phyloP scores from a whole-genome alignment of 2,888 invertebrate genomes.

The Lutraria lutraria region DNA sequence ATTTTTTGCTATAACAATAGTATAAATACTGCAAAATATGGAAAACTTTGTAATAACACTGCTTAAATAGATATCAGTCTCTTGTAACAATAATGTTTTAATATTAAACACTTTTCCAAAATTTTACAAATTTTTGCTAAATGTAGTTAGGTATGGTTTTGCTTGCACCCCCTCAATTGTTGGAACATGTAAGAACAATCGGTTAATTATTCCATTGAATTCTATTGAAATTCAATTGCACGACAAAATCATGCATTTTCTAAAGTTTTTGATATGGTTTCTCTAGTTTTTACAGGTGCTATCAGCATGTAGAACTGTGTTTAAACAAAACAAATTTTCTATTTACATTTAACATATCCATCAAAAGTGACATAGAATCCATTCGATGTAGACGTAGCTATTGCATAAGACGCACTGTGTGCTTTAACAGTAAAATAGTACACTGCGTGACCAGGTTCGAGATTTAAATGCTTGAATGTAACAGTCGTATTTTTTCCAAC shows the following conservation, averaged over 20 bases:
- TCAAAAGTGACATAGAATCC: slow-evolving; percentile 76
- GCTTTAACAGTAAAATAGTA: slow-evolving; percentile 80
- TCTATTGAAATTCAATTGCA: neutral
- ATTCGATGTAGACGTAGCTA: slow-evolving; percentile 75
- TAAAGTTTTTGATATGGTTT: neutral
- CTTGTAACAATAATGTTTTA: no score
- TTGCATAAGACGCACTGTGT: slow-evolving; percentile 71
- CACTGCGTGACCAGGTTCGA: slow-evolving; percentile 67
- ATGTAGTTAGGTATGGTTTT: no score
- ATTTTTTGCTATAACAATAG: no score
- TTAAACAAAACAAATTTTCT: no score
- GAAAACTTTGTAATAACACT: no score
- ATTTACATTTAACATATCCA: slow-evolving; percentile 70
- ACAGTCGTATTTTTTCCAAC: slow-evolving; percentile 76
- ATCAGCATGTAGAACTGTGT: neutral
- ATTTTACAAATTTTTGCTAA: no score
- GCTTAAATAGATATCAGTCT: no score
- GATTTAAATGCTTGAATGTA: slow-evolving; percentile 73
- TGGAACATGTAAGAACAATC: no score
- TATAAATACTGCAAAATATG: no score
- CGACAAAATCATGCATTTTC: neutral
- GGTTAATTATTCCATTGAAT: no score
- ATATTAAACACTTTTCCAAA: no score
- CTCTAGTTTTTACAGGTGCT: neutral
- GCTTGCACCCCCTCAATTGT: no score